Evolutionary conservation across 2,888 invertebrate genomes (phyloP), one percentile per base, ranked within the genome.

Genomic region (Papilio protenor): DNA sequence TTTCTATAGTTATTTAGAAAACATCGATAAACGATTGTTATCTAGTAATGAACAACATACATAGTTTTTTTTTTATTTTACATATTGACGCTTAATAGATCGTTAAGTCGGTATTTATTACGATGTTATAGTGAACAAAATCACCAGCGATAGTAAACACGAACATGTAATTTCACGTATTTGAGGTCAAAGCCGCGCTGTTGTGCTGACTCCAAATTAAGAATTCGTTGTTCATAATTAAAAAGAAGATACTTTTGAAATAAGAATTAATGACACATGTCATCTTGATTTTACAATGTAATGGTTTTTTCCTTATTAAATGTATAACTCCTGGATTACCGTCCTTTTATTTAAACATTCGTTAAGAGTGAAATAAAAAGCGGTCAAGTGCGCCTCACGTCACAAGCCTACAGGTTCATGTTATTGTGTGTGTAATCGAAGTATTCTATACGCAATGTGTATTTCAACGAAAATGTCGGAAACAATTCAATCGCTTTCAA

Each of bases 291-390:
- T n/a, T n/a, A n/a, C n/a, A n/a, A n/a, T n/a, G n/a, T n/a, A n/a
- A n/a, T n/a, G n/a, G n/a, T n/a, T n/a, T n/a, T n/a, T n/a, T n/a
- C n/a, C n/a, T n/a, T n/a, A n/a, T n/a, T n/a, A n/a, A n/a, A n/a
- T n/a, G n/a, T n/a, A n/a, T n/a, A n/a, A n/a, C n/a, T n/a, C n/a
- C n/a, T n/a, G n/a, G n/a, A n/a, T n/a, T n/a, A n/a, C n/a, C n/a
- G n/a, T n/a, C n/a, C n/a, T n/a, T n/a, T n/a, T n/a, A n/a, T n/a
- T n/a, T n/a, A n/a, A n/a, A n/a, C n/a, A n/a, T n/a, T n/a, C n/a
- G 66, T 69, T 73, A 57, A 73, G 77, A 47, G 64, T 77, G 66
- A 69, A 77, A 77, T 73, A 77, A 69, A 80, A 81, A 80, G 61
- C 72, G 70, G 70, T 75, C 73, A 69, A 76, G 77, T 45, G 79